phyloP scores from a whole-genome alignment of 2,113 vertebrate species.

The Dromas ardeola region DNA sequence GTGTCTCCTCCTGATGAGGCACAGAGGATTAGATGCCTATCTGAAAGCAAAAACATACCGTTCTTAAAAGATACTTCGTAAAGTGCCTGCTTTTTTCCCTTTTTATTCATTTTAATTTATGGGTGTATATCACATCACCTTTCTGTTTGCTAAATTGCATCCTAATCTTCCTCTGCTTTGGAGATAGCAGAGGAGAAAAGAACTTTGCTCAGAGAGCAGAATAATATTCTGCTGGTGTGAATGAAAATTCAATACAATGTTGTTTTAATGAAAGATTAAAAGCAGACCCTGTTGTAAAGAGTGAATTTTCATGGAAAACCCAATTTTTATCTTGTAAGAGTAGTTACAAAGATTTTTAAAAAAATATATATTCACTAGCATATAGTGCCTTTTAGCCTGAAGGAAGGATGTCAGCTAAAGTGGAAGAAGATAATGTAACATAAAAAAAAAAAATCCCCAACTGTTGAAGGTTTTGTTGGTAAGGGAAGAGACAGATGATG shows the following conservation, averaged over 20 bases:
- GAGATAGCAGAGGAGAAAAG: not conserved
- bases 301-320: not conserved
- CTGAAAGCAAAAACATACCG: not conserved
- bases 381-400: not conserved
- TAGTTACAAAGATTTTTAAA: not conserved
- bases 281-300: not conserved
- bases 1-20: conserved; percentile 30
- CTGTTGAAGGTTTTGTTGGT: not conserved
- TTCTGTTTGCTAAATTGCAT: not conserved
- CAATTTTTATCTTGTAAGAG: not conserved
- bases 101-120: not conserved
- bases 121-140: not conserved
- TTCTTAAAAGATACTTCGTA: not conserved
- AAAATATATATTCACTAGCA: not conserved
- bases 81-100: not conserved
- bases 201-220: not conserved
- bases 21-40: conserved; percentile 20
- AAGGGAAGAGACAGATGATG: not conserved
- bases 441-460: not conserved
- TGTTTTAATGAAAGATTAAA: not conserved
- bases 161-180: not conserved
- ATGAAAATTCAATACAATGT: not conserved
- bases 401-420: not conserved
- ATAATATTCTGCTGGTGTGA: not conserved
- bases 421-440: not conserved